phyloP scores from a whole-genome alignment of 1,140 invertebrate genomes.

The Apis dorsata region DNA sequence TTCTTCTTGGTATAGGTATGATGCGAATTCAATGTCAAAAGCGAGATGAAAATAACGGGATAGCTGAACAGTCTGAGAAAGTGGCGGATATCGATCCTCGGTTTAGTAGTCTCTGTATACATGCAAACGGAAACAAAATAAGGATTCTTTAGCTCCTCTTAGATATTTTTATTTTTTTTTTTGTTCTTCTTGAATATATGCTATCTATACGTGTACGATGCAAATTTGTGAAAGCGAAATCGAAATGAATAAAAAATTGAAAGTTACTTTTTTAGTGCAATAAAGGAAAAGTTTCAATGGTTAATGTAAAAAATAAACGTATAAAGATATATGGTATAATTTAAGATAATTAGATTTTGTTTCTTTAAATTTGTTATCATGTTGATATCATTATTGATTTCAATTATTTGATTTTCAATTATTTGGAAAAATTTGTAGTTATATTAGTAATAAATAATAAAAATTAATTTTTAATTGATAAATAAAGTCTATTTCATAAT shows the following conservation, averaged over 20 bases:
- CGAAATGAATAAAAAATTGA: neutral
- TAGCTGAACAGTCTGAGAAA: conserved; percentile 44
- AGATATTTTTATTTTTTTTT: neutral
- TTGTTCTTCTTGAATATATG: neutral
- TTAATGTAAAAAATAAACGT: neutral
- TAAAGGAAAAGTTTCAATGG: neutral
- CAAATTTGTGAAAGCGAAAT: conserved; percentile 17
- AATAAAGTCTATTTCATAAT: too few species aligned
- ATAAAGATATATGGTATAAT: neutral
- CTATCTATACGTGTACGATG: neutral
- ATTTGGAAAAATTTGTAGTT: neutral
- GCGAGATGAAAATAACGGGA: conserved; percentile 52
- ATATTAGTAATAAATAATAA: too few species aligned
- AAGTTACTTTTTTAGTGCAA: neutral
- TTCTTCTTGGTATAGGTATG: conserved; percentile 21
- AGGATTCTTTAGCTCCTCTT: neutral
- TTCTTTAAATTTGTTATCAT: neutral
- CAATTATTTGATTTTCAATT: neutral
- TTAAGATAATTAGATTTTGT: neutral
- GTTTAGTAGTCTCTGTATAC: conserved; percentile 18
- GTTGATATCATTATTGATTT: neutral
- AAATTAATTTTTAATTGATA: too few species aligned
- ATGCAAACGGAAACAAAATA: conserved; percentile 24
- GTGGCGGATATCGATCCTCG: conserved; percentile 52
- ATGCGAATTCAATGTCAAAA: conserved; percentile 63